phyloP scores from a whole-genome alignment of 1,140 invertebrate genomes.

The Rhopalosiphum maidis region DNA sequence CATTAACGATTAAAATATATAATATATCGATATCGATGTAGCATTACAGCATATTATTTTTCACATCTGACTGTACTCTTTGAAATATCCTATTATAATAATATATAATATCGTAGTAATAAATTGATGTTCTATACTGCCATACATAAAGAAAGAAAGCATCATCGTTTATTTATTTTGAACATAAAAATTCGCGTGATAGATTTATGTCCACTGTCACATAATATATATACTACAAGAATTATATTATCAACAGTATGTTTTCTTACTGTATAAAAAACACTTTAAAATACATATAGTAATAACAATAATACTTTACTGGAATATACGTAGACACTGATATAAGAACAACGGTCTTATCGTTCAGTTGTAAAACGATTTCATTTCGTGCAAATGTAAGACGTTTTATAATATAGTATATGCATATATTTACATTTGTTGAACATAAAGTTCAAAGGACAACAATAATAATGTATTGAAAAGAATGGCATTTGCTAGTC shows the following conservation, averaged over 20 bases:
- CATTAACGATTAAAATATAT: too few relatives aligned
- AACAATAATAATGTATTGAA: constrained; percentile 14
- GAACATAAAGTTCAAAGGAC: neutral
- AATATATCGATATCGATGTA: too few relatives aligned
- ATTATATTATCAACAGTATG: neutral
- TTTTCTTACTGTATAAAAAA: neutral
- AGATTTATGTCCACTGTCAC: neutral
- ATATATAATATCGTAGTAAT: neutral
- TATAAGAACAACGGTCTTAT: neutral
- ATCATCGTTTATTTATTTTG: neutral
- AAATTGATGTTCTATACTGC: neutral
- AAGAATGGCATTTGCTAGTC: neutral
- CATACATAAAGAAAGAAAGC: neutral
- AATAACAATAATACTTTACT: neutral
- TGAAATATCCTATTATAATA: too few relatives aligned
- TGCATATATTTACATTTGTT: neutral
- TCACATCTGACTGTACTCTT: too few relatives aligned
- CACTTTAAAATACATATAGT: neutral
- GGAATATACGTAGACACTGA: neutral
- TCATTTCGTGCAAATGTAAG: neutral
- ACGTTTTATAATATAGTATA: neutral
- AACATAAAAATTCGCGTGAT: neutral
- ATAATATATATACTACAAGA: neutral
- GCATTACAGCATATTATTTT: too few relatives aligned
- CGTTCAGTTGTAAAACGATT: neutral